Percentiles rank a stretch among this genome's conserved stretches.
Evolutionary conservation across 2,888 invertebrate genomes (phyloP).

Genomic region (Drosophila stalkeri): DNA sequence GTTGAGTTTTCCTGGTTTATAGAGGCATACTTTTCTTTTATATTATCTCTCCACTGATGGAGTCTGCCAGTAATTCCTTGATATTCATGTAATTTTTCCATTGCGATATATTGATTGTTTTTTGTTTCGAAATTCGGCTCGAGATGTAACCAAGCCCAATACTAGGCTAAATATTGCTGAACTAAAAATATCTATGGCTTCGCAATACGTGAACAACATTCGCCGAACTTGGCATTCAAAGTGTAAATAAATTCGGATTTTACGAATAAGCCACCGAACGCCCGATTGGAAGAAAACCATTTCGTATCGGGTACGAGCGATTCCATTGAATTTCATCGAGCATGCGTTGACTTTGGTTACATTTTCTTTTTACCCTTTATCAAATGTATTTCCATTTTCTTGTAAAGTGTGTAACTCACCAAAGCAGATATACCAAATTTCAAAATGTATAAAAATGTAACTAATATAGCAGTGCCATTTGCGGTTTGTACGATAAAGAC

Average conservation of each 20-base stretch:
- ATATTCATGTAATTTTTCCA: conserved; percentile 92
- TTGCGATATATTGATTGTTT: conserved; percentile 64
- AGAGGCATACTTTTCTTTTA: conserved; percentile 87
- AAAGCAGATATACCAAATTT: background rate
- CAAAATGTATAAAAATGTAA: background rate
- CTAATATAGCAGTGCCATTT: no score
- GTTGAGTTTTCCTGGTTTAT: conserved; percentile 88
- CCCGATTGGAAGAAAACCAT: conserved; percentile 32
- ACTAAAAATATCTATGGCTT: conserved; percentile 47
- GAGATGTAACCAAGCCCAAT: conserved; percentile 4
- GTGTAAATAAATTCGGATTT: conserved; percentile 39
- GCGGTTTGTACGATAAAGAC: no score
- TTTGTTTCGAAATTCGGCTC: conserved; percentile 1
- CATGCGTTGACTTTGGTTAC: conserved; percentile 45
- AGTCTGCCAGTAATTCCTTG: conserved; percentile 90
- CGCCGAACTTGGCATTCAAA: conserved; percentile 44
- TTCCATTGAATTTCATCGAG: conserved; percentile 48
- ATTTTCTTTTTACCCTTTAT: conserved; percentile 7
- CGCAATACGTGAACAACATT: conserved; percentile 30
- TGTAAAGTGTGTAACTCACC: background rate
- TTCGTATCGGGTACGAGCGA: conserved; percentile 21
- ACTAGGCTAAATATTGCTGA: conserved; percentile 12
- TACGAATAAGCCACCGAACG: conserved; percentile 18
- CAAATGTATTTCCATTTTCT: background rate
- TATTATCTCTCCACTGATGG: conserved; percentile 89